A percentile compares a stretch with the other conserved stretches of the same genome.
Evolutionary conservation across 2,113 vertebrate species (phyloP).

Genomic region (Irena cyanogastra): DNA sequence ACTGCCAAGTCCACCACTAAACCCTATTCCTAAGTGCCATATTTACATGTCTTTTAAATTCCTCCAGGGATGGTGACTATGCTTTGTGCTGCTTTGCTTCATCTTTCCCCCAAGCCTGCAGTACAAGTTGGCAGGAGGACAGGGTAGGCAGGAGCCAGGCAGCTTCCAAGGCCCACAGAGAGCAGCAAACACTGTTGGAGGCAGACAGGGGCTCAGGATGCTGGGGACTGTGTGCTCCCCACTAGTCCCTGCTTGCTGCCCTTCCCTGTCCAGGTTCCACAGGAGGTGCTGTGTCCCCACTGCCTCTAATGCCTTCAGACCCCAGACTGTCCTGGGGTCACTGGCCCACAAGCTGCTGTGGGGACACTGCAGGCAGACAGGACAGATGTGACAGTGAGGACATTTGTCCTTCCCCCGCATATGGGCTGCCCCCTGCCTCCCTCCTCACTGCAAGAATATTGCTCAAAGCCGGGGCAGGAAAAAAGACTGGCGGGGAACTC

Average conservation of each 20-base stretch:
- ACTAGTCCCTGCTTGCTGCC: background rate
- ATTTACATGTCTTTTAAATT: background rate
- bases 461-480: background rate
- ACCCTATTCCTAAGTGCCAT: background rate
- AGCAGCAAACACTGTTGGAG: accelerated
- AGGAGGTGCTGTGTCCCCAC: background rate
- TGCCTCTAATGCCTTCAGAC: background rate
- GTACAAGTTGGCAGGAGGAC: background rate
- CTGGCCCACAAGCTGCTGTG: too few relatives aligned
- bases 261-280: background rate
- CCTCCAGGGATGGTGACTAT: background rate
- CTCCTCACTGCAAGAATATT: background rate
- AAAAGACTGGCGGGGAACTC: background rate
- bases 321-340: background rate
- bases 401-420: background rate
- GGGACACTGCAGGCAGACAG: background rate
- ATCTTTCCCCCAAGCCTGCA: background rate
- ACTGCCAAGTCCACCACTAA: background rate
- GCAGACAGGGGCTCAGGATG: background rate
- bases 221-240: background rate
- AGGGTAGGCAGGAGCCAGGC: background rate
- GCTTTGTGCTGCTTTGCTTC: background rate
- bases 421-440: background rate
- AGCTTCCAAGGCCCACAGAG: background rate
- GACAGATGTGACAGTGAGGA: background rate